Percentiles rank a stretch among this genome's conserved stretches.
These are phyloP conservation scores for Ailuropoda melanoleuca DNA, from an alignment of 2,113 vertebrate genomes.

Conservation along the genomic window DNA sequence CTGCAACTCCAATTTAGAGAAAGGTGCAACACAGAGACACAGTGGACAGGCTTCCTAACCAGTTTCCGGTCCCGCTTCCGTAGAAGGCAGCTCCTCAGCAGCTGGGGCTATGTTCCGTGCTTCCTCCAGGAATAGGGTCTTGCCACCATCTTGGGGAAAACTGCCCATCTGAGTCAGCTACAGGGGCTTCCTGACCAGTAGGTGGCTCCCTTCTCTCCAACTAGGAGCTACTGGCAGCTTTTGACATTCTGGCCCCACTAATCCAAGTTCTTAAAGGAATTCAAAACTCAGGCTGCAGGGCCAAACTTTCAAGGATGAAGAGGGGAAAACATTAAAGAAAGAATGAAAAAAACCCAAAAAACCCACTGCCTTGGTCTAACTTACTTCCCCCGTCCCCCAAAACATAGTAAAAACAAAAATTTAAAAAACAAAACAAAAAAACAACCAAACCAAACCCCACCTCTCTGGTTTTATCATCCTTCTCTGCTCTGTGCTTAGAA, in stretches of 20 bases:
- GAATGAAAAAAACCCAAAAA: not conserved
- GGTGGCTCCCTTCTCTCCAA: slow-evolving; percentile 70
- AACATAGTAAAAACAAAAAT: slow-evolving; percentile 55
- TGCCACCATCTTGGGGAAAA: not conserved
- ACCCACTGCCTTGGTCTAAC: slow-evolving; percentile 52
- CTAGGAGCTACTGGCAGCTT: not conserved
- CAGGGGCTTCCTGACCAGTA: slow-evolving; percentile 51
- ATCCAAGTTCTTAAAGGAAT: slow-evolving; percentile 52
- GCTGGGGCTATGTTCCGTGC: not conserved
- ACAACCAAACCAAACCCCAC: not conserved
- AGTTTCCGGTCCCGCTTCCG: not conserved
- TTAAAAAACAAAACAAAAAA: not conserved
- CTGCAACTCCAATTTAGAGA: slow-evolving; percentile 24
- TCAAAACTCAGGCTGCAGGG: slow-evolving; percentile 9
- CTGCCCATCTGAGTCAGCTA: not conserved
- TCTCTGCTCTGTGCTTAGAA: slow-evolving; percentile 31
- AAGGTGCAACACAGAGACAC: slow-evolving; percentile 49
- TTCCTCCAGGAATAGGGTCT: not conserved
- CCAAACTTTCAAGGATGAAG: slow-evolving; percentile 42
- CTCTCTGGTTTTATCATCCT: not conserved
- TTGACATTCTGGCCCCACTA: not conserved
- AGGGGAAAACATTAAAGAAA: slow-evolving; percentile 20
- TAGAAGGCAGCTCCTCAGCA: not conserved
- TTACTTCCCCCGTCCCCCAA: not conserved
- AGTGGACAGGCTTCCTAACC: not conserved